Base-by-base conservation (phyloP, 2,888 invertebrate species). In the Apocheima hispidaria region DNA sequence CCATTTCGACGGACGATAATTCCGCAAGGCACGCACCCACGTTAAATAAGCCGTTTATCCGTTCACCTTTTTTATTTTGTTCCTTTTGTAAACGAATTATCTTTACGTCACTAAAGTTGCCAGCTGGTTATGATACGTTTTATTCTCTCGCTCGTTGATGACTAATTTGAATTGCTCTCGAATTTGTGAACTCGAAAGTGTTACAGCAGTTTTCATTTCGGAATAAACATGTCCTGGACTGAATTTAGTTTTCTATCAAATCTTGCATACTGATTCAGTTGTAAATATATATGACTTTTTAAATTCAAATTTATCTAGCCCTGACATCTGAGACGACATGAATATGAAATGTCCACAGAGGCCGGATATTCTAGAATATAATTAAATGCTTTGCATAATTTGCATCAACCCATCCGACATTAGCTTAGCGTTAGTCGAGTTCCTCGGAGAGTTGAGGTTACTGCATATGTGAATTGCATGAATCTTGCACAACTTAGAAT, bases 1-100 rank as follows among this genome's bases (percentile, higher is more conserved):
- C 90, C 88, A 87, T 90, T 91, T 87, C 73, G 74, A 76, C 75
- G 81, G 78, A 82, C 84, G 82, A 88, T 90, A 88, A 88, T 87
- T 78, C 86, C 81, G 78, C 78, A 66, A 78, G 84, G 83, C 81
- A 81, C 78, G 81, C 82, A 77, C 76, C 79, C 77, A 80, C 81
- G 82, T 83, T 84, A 84, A 86, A 84, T 84, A 85, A 88, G 80
- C 83, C 81, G 81, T 84, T 83, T 71, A 68, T 66, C 64, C 70
- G 68, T 69, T 72, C 70, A 73, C 75, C 77, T 78, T 82, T 79
- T 78, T 77, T 78, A 76, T 79, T n/a, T 84, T 79, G 61, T 52
- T 60, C 53, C 43, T 50, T 72, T 72, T 69, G 58, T 64, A 66
- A 68, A 68, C 52, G 55, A 67, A 59, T 59, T 63, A 63, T 50